A percentile compares a stretch with the other conserved stretches of the same genome.
Evolutionary conservation across 2,888 invertebrate species (phyloP).

Genomic region (Polymixis lichenea): DNA sequence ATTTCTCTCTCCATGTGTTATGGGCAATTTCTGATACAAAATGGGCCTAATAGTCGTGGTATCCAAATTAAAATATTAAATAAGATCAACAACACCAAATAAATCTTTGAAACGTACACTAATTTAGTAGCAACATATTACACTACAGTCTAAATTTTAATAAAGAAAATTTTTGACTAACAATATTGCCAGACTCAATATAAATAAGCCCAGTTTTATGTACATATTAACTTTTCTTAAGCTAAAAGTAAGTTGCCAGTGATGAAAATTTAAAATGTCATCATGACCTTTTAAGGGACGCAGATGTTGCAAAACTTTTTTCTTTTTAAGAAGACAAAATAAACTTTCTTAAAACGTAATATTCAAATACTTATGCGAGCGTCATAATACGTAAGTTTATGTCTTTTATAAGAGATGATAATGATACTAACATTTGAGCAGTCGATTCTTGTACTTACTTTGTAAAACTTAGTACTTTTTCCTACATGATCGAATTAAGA

Average conservation of each 20-base stretch:
- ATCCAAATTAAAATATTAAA: neutral
- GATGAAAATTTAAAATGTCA: constrained; percentile 62
- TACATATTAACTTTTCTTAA: constrained; percentile 44
- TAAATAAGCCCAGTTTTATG: constrained; percentile 28
- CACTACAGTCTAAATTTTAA: constrained; percentile 6
- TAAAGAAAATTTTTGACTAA: constrained; percentile 18
- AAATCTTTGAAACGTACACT: constrained; percentile 15
- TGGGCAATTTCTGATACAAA: neutral
- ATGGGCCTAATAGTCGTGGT: neutral
- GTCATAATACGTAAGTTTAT: constrained; percentile 17
- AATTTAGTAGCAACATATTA: constrained; percentile 5
- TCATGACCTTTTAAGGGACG: constrained; percentile 57
- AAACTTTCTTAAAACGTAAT: constrained; percentile 40
- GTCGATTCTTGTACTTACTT: neutral
- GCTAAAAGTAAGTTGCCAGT: constrained; percentile 44
- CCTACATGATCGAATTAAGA: too few relatives aligned
- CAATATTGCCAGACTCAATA: constrained; percentile 2
- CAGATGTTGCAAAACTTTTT: constrained; percentile 58
- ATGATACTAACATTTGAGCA: neutral
- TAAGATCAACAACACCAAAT: neutral
- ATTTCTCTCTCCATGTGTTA: neutral
- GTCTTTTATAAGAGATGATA: constrained; percentile 10
- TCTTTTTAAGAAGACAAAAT: constrained; percentile 44
- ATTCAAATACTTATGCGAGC: constrained; percentile 40
- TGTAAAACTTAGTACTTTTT: neutral